Base-by-base conservation (phyloP, 53 echinoderm and acorn worm species). In the Astropecten irregularis region DNA sequence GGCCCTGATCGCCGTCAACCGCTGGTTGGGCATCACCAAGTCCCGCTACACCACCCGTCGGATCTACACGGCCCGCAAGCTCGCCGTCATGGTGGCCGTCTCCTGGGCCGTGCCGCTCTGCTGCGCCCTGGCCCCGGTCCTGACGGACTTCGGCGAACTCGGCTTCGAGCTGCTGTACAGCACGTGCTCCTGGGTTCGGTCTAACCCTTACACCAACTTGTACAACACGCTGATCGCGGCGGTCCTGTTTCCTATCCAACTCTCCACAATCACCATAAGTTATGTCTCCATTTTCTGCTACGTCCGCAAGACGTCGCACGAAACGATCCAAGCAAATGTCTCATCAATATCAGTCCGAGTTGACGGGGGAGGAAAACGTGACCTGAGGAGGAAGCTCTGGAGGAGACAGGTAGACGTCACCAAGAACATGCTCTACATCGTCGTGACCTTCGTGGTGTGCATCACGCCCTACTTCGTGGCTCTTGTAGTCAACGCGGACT, bases 1-100 rank as follows among this genome's bases (percentile, higher is more conserved):
- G 28, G 85, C 73, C 25, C 49, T 71, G 30, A 73, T 85, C 31
- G 85, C 85, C 46, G 25, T 85, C 49, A 85, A 73, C 63, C 71
- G 85, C 21, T 73, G 73, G 34, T 49, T 62, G 20, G 49, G 82
- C 31, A 88, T 88, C 34, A 83, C 83, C 23, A 57, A 40, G 40
- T 65, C 89, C 16, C 68, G 84, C 11, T 48, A n/a, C 50, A 68
- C 37, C 2, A 76, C 84, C 68, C 56, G 67, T 48, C 64, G 71
- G 16, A 37, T 89, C 42, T 89, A 68, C 50, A 68, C 76, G 40
- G 9, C 46, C 49, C 22, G 68, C 19, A 88, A 88, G 40, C 66
- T 88, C 23, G 68, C 22, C 9, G 39, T 83, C 6, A 88, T 88
- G 89, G 53, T 84, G 3, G 44, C 35, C 25, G 7, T 68, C 40